Conservation (phyloP, 2,113 vertebrate species). For the Nerophis ophidion region DNA sequence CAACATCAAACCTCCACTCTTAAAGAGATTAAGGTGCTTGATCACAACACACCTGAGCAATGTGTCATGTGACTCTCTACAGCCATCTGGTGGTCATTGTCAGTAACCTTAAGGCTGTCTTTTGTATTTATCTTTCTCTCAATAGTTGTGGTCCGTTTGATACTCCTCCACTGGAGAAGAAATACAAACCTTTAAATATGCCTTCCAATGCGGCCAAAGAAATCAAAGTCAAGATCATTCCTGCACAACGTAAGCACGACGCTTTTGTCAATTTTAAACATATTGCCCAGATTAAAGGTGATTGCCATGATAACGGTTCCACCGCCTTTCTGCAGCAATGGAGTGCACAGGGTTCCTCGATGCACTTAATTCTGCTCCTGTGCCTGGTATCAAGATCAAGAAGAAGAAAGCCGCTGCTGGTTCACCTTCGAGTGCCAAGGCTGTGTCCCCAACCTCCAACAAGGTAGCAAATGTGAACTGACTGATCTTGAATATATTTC, state of each 20-base stretch:
- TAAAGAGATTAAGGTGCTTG: slow-evolving; percentile 83
- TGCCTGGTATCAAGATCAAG: slow-evolving; percentile 93
- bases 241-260: slow-evolving; percentile 82
- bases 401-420: slow-evolving; percentile 78
- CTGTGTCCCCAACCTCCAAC: slow-evolving; percentile 80
- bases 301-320: not conserved
- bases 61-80: not conserved
- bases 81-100: slow-evolving; percentile 10
- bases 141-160: slow-evolving; percentile 55
- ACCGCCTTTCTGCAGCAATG: slow-evolving; percentile 72
- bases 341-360: slow-evolving; percentile 90
- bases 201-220: slow-evolving; percentile 88
- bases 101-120: not conserved
- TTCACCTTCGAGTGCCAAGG: slow-evolving; percentile 60
- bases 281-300: not conserved
- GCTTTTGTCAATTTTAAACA: too few relatives aligned
- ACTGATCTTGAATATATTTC: too few relatives aligned
- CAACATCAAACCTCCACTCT: slow-evolving; percentile 85
- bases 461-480: slow-evolving; percentile 72
- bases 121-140: not conserved
- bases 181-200: slow-evolving; percentile 91
- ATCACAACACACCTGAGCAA: not conserved
- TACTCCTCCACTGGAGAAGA: slow-evolving; percentile 82
- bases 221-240: slow-evolving; percentile 97
- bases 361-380: slow-evolving; percentile 90